Evolutionary conservation across 2,797 vertebrate species (phyloP).

Genomic region (Hapalemur alaotrensis): DNA sequence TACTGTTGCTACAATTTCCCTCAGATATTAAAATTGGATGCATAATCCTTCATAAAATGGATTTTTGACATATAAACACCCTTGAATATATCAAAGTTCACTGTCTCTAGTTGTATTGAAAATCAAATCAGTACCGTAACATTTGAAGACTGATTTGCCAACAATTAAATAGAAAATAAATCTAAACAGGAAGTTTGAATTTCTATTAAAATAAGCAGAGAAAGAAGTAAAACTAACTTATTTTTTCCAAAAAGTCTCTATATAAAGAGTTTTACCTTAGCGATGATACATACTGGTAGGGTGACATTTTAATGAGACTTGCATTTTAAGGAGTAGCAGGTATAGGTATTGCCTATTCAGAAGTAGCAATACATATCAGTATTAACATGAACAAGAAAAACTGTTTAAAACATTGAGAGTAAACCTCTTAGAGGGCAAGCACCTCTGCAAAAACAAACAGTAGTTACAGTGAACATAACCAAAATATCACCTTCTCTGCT

Average conservation of each 20-base stretch:
- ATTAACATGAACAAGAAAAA: neutral
- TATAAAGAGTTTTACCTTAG: neutral
- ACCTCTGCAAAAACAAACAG: constrained; percentile 39
- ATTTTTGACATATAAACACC: neutral
- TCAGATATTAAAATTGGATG: constrained; percentile 15
- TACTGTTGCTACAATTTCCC: neutral
- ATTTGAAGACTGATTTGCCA: constrained; percentile 1
- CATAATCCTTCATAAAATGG: neutral
- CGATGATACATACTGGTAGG: neutral
- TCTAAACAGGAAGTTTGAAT: neutral
- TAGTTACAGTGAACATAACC: neutral
- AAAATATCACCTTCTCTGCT: neutral
- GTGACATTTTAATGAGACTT: constrained; percentile 1
- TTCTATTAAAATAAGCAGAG: neutral
- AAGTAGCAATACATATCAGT: neutral
- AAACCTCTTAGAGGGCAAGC: neutral
- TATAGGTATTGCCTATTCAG: neutral
- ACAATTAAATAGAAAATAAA: constrained; percentile 39
- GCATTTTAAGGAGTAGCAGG: neutral
- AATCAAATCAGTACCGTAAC: neutral
- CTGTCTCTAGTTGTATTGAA: neutral
- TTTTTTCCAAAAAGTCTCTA: neutral
- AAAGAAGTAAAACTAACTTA: neutral
- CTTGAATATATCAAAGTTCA: neutral
- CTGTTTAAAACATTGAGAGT: constrained; percentile 1